phyloP scores from a whole-genome alignment of 2,888 invertebrate species.

The Macaria liturata region DNA sequence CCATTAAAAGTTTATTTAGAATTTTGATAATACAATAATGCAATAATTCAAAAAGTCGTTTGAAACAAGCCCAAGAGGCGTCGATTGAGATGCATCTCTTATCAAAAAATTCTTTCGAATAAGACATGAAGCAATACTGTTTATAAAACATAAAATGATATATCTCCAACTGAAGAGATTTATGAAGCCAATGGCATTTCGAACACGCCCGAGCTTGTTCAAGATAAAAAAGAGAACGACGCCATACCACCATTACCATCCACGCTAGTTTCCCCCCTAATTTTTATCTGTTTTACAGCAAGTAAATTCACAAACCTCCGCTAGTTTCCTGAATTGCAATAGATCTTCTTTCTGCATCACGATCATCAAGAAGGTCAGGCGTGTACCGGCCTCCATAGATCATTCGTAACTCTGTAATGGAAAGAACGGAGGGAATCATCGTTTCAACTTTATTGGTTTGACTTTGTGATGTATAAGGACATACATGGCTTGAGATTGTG shows the following conservation, averaged over 20 bases:
- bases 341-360: conserved; percentile 10
- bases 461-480: conserved; percentile 26
- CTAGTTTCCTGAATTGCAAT: background rate
- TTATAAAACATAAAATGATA: conserved; percentile 36
- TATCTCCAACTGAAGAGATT: conserved; percentile 55
- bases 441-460: conserved; percentile 28
- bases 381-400: conserved; percentile 44
- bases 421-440: conserved; percentile 23
- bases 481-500: background rate
- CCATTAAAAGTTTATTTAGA: no score
- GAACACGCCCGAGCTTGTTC: conserved; percentile 44
- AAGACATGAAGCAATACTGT: conserved; percentile 47
- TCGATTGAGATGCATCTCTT: conserved; percentile 41
- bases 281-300: no score
- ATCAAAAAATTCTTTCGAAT: conserved; percentile 45
- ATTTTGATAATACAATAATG: no score
- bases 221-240: conserved; percentile 32
- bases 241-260: no score
- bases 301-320: no score
- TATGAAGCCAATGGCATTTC: conserved; percentile 55
- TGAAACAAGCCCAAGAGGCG: conserved; percentile 29
- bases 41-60: no score
- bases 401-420: conserved; percentile 34
- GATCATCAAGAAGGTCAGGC: conserved; percentile 41
- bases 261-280: no score